phyloP scores from a whole-genome alignment of 2,797 vertebrate species.

The Manis javanica region DNA sequence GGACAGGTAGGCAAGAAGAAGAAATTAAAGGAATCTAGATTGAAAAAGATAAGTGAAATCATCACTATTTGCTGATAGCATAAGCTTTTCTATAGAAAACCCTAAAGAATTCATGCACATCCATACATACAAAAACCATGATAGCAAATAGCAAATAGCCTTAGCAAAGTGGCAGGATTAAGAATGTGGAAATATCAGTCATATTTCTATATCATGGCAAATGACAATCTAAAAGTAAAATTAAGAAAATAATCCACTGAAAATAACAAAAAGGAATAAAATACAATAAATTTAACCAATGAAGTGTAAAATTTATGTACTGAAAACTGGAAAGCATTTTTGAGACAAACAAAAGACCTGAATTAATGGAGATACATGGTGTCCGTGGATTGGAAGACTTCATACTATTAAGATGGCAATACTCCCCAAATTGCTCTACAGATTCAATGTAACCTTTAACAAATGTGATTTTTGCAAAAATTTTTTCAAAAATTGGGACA shows the following conservation, averaged over 20 bases:
- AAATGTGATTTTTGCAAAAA: too few species aligned
- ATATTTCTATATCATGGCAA: not conserved
- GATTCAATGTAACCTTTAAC: too few species aligned
- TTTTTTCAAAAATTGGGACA: too few species aligned
- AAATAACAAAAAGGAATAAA: not conserved
- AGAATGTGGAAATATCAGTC: not conserved
- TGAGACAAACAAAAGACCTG: not conserved
- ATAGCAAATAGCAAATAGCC: not conserved
- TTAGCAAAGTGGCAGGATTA: not conserved
- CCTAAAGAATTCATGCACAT: not conserved
- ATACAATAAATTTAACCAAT: not conserved
- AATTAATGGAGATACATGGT: not conserved
- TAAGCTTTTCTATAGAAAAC: not conserved
- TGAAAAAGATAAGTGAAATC: not conserved
- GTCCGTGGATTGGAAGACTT: not conserved
- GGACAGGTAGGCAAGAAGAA: not conserved
- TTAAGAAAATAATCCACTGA: not conserved
- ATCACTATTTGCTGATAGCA: not conserved
- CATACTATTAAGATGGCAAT: not conserved
- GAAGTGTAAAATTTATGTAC: not conserved
- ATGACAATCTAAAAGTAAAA: not conserved
- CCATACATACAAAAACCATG: not conserved
- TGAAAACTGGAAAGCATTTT: not conserved
- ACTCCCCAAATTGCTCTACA: not conserved
- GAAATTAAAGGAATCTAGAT: not conserved